These are phyloP conservation scores for Vombatus ursinus DNA, from an alignment of 2,113 vertebrate genomes.

Conservation along the genomic window DNA sequence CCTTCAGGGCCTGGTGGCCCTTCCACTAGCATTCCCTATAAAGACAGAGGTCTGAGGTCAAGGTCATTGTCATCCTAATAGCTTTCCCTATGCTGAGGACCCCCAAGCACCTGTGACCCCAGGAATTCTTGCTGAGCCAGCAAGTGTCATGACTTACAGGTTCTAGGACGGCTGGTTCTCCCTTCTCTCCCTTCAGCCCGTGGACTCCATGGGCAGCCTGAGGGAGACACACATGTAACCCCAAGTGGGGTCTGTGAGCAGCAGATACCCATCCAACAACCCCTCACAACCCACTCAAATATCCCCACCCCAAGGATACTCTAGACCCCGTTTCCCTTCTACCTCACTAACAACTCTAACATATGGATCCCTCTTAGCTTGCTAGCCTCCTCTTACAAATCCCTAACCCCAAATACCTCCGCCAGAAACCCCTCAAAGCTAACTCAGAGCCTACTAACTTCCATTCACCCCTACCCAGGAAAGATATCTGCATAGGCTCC, in stretches of 20 bases:
- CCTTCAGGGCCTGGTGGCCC: constrained; percentile 93
- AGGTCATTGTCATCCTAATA: neutral
- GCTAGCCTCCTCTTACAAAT: neutral
- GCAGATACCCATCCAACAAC: neutral
- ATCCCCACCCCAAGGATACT: neutral
- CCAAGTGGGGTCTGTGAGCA: constrained; percentile 83
- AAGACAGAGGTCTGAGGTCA: constrained; percentile 38
- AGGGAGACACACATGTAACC: constrained; percentile 90
- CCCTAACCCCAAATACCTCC: neutral
- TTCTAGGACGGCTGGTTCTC: constrained; percentile 91
- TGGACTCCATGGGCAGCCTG: constrained; percentile 86
- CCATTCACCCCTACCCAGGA: neutral
- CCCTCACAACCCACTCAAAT: neutral
- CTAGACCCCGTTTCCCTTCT: neutral
- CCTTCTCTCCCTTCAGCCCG: constrained; percentile 93
- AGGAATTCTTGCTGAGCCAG: neutral
- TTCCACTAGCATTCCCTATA: constrained; percentile 93
- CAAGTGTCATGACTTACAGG: constrained; percentile 86
- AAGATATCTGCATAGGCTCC: neutral
- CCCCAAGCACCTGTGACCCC: neutral
- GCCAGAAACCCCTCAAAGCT: neutral
- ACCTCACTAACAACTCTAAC: neutral
- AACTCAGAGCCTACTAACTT: neutral
- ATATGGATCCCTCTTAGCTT: neutral
- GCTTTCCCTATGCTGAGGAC: neutral